These are phyloP conservation scores for Panurus biarmicus DNA, from an alignment of 2,113 vertebrate genomes.

Conservation along the genomic window DNA sequence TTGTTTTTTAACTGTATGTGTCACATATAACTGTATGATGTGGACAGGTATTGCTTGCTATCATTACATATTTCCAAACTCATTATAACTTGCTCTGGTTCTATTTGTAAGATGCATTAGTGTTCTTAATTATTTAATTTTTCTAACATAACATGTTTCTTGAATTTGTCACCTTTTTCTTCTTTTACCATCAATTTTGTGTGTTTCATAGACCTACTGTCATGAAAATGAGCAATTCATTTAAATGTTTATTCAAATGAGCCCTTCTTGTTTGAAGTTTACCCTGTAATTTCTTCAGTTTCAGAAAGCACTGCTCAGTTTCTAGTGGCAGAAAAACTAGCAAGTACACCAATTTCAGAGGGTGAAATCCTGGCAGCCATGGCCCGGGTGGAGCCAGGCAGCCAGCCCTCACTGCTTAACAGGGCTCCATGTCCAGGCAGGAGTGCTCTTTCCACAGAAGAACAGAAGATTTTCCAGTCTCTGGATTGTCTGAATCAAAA, in stretches of 20 bases:
- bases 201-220: not conserved
- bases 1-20: not conserved
- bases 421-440: not conserved
- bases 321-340: conserved; percentile 66
- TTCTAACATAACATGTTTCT: not conserved
- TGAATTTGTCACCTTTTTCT: not conserved
- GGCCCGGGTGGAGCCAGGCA: conserved; percentile 54
- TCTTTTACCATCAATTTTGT: not conserved
- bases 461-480: conserved; percentile 81
- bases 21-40: not conserved
- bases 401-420: not conserved
- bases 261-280: not conserved
- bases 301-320: conserved; percentile 72
- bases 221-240: not conserved
- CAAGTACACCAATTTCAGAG: conserved; percentile 51
- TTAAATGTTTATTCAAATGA: not conserved
- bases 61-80: not conserved
- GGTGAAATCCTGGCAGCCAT: conserved; percentile 62
- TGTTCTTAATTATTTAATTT: not conserved
- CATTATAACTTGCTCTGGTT: not conserved
- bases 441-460: conserved; percentile 77
- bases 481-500: conserved; percentile 80
- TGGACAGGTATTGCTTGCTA: not conserved
- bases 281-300: conserved; percentile 60
- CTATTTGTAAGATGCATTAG: not conserved